These are phyloP conservation scores for Desoria tigrina DNA, from an alignment of 2,888 invertebrate genomes.

Conservation along the genomic window DNA sequence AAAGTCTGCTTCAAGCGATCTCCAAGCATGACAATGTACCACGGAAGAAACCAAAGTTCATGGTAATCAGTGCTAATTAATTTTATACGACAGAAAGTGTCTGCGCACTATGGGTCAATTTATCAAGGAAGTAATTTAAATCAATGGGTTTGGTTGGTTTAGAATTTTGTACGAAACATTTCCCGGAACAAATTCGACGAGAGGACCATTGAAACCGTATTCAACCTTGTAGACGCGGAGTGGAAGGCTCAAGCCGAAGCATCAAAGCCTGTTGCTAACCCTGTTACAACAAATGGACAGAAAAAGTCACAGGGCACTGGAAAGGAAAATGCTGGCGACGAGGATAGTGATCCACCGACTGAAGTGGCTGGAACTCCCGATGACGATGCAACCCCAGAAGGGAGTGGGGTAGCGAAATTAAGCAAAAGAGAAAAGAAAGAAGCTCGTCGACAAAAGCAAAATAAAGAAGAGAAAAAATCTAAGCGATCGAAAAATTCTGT, in stretches of 20 bases:
- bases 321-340: conserved; percentile 56
- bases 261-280: conserved; percentile 26
- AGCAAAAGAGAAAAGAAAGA: conserved; percentile 61
- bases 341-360: conserved; percentile 12
- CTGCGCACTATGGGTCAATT: too few relatives aligned
- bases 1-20: conserved; percentile 68
- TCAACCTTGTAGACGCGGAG: conserved; percentile 62
- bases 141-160: conserved; percentile 20
- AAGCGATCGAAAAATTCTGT: conserved; percentile 16
- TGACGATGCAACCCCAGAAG: conserved; percentile 40
- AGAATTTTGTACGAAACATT: conserved; percentile 59
- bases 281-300: conserved; percentile 18
- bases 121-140: too few relatives aligned
- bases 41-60: conserved; percentile 78
- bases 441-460: conserved; percentile 55
- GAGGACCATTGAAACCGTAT: conserved; percentile 67
- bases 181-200: conserved; percentile 63
- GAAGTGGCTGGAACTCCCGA: conserved; percentile 22
- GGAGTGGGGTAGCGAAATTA: conserved; percentile 58
- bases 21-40: conserved; percentile 78
- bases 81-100: too few relatives aligned
- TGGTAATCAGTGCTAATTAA: conserved; percentile 54
- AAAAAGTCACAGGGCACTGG: conserved; percentile 20
- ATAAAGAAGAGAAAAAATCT: conserved; percentile 41
- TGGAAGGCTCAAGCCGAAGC: conserved; percentile 35